These are phyloP conservation scores for Platyura marginata DNA, from an alignment of 1,140 invertebrate genomes.

Conservation along the genomic window DNA sequence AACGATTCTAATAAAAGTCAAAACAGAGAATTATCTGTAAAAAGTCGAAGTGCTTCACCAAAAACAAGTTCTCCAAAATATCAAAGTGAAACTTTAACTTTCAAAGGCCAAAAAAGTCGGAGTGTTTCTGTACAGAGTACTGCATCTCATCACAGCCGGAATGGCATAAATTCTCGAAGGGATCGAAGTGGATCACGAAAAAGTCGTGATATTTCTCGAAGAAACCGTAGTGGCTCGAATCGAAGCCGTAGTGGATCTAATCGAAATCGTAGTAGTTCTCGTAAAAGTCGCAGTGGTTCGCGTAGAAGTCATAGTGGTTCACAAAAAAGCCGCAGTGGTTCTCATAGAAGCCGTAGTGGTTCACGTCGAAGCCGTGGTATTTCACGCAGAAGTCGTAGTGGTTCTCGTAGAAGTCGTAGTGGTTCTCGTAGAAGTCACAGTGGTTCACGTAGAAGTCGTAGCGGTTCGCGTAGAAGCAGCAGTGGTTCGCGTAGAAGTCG, in stretches of 20 bases:
- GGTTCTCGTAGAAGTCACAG: conserved; percentile 15
- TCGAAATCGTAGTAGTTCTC: conserved; percentile 14
- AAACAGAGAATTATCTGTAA: background rate
- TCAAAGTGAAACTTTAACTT: no score
- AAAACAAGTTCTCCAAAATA: no score
- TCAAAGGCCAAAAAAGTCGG: conserved; percentile 11
- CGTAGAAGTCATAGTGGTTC: conserved; percentile 8
- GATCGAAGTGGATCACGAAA: conserved; percentile 18
- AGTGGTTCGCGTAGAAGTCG: conserved; percentile 11
- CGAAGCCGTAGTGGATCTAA: conserved; percentile 16
- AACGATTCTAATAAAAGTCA: background rate
- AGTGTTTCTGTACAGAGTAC: conserved; percentile 17
- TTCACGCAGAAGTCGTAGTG: conserved; percentile 21
- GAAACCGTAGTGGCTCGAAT: conserved; percentile 21
- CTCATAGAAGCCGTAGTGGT: conserved; percentile 19
- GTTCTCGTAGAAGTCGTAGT: conserved; percentile 17
- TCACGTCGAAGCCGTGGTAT: conserved; percentile 24
- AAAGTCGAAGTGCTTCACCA: conserved; percentile 10
- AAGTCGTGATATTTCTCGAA: conserved; percentile 23
- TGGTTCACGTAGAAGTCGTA: conserved; percentile 23
- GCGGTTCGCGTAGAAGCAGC: conserved; percentile 19
- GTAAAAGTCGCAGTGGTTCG: conserved; percentile 8
- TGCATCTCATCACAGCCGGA: conserved; percentile 15
- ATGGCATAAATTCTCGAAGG: conserved; percentile 13
- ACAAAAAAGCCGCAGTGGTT: conserved; percentile 9